Base-by-base conservation (phyloP, 2,888 invertebrate genomes). In the Sisyra terminalis region DNA sequence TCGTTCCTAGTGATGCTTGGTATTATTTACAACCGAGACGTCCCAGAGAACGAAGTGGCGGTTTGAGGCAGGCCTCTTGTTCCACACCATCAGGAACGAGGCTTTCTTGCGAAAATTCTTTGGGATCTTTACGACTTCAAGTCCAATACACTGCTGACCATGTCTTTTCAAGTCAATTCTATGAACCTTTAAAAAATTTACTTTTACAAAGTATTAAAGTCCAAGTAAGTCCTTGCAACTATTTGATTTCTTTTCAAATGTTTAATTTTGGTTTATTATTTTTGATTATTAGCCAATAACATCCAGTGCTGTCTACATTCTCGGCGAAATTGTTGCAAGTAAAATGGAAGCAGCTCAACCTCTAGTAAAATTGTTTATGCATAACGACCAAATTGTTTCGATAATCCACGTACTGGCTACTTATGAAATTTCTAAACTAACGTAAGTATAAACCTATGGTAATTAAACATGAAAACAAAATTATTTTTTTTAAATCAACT, bases 281-380 rank as follows among this genome's bases (percentile, higher is more conserved):
- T 14, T 39, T 29, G 15, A 35, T 39, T 64, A 65, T 11, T 67
- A 81, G 70, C 84, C 84, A 8, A 79, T 86, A 46, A 83, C 81
- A 29, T 71, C 82, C 14, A 85, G 83, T 40, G 78, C 84, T 9
- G 85, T 86, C 46, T 84, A 83, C 59, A 75, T 90, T 50, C 69
- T 87, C 50, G 89, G 90, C 24, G 88, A 90, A 64, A 75, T 90
- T 51, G 83, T 87, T 41, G 71, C 83, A 24, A 83, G 79, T 57
- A 88, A 88, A 64, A 80, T 84, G 58, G 88, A 90, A 59, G 84
- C 87, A 49, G 88, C 89, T 15, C 88, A 89, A 61, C 88, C 90
- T 2, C 67, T 92, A 43, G 87, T 89, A 48, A 71, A 85, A 53
- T 72, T 92, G 51, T 84, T 90, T 61, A 78, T 87, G 51, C 83